Conservation (phyloP, 2,797 vertebrate genomes). For the Micropoecilia bifurca region DNA sequence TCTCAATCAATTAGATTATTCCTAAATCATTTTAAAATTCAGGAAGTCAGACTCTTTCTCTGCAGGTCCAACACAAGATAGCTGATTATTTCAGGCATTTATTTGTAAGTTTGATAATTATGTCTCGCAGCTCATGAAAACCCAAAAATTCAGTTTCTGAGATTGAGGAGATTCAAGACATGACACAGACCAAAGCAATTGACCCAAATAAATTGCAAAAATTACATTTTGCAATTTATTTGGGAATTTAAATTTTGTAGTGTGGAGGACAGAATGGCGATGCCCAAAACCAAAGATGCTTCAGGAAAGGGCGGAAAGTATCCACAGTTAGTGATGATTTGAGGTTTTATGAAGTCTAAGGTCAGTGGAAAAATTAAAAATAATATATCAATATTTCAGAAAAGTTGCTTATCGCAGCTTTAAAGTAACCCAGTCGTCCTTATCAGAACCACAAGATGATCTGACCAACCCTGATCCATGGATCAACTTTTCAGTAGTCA, state of each 20-base stretch:
- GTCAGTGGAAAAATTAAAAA: no score
- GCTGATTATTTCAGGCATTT: neutral
- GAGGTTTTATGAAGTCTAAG: neutral
- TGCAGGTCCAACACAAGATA: neutral
- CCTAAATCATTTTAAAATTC: neutral
- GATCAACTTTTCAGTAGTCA: neutral
- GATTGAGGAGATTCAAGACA: neutral
- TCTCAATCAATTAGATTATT: neutral
- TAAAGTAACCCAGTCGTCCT: neutral
- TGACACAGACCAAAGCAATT: neutral
- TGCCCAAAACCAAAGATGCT: neutral
- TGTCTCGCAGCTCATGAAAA: neutral
- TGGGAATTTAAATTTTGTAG: neutral
- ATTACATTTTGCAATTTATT: neutral
- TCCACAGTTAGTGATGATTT: neutral
- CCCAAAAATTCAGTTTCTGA: neutral
- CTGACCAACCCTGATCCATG: neutral
- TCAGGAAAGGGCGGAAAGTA: neutral
- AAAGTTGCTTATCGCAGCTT: neutral
- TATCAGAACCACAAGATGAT: neutral
- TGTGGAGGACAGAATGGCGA: neutral
- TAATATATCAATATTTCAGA: no score
- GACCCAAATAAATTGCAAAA: neutral
- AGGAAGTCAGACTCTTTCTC: neutral
- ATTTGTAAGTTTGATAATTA: neutral